Conservation (phyloP, 2,113 vertebrate genomes). For the Malurus cyaneus region DNA sequence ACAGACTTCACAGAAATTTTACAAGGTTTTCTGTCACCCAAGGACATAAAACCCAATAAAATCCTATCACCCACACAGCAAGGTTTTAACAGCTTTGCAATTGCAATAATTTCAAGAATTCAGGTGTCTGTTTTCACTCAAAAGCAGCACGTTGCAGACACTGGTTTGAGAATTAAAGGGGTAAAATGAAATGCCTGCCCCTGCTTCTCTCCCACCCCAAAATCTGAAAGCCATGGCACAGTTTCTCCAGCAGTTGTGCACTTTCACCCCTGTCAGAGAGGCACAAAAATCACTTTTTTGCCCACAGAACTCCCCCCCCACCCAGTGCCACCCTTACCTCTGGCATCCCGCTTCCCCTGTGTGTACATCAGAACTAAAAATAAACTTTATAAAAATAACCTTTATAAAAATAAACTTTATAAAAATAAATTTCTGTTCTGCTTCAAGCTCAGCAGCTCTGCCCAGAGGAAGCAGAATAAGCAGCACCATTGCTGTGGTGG, state of each 20-base stretch:
- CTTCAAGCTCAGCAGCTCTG: too few relatives aligned
- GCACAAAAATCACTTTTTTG: not conserved
- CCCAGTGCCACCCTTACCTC: accelerated
- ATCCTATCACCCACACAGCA: not conserved
- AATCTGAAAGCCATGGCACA: not conserved
- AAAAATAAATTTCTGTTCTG: too few relatives aligned
- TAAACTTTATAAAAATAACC: too few relatives aligned
- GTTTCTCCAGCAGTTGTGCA: accelerated
- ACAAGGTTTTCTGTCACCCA: not conserved
- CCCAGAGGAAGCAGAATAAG: too few relatives aligned
- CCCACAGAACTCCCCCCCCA: not conserved
- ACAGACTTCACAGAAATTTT: not conserved
- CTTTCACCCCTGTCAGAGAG: not conserved
- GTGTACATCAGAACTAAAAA: accelerated
- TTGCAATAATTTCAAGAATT: accelerated
- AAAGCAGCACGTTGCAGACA: accelerated
- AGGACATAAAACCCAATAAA: not conserved
- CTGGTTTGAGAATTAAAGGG: not conserved
- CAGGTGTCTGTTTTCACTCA: not conserved
- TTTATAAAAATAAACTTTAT: too few relatives aligned
- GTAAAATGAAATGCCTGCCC: accelerated
- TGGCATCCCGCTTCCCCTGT: not conserved
- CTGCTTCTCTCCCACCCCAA: not conserved
- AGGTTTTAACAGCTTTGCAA: not conserved
- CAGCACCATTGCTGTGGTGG: too few relatives aligned